A percentile compares a stretch with the other conserved stretches of the same genome.
Conservation (phyloP, 2,797 vertebrate species). For the Chelon auratus region DNA sequence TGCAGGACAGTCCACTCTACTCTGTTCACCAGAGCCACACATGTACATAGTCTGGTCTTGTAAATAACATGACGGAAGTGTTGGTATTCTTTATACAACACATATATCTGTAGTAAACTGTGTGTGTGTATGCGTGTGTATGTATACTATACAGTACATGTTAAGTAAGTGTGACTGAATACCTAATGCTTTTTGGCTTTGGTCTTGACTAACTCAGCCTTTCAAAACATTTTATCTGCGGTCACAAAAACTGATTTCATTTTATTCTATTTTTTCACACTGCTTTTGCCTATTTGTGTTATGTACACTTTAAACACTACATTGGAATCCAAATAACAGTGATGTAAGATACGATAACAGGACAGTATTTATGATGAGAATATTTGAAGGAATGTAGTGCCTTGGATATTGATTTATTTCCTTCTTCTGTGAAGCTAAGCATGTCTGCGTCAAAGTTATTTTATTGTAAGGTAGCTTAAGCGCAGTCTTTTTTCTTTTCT, state of each 20-base stretch:
- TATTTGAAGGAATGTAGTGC: constrained; percentile 90
- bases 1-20: constrained; percentile 38
- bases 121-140: constrained; percentile 35
- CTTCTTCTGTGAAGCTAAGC: constrained; percentile 82
- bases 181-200: constrained; percentile 69
- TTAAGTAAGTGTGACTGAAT: constrained; percentile 61
- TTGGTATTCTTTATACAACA: constrained; percentile 71
- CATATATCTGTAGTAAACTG: constrained; percentile 57
- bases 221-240: constrained; percentile 71
- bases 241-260: constrained; percentile 76
- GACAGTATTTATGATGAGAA: constrained; percentile 78
- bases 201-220: constrained; percentile 75
- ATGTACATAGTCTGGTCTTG: constrained; percentile 74
- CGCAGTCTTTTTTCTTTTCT: constrained; percentile 57
- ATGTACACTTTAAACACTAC: constrained; percentile 76
- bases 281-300: constrained; percentile 63
- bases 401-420: constrained; percentile 85
- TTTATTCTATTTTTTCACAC: constrained; percentile 49
- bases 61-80: constrained; percentile 74
- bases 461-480: constrained; percentile 75
- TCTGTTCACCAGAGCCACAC: constrained; percentile 55
- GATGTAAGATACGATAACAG: constrained; percentile 58
- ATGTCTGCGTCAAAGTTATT: constrained; percentile 80
- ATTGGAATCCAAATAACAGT: constrained; percentile 77
- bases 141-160: constrained; percentile 51